Conservation (phyloP, 2,113 vertebrate genomes). For the Pipa parva region DNA sequence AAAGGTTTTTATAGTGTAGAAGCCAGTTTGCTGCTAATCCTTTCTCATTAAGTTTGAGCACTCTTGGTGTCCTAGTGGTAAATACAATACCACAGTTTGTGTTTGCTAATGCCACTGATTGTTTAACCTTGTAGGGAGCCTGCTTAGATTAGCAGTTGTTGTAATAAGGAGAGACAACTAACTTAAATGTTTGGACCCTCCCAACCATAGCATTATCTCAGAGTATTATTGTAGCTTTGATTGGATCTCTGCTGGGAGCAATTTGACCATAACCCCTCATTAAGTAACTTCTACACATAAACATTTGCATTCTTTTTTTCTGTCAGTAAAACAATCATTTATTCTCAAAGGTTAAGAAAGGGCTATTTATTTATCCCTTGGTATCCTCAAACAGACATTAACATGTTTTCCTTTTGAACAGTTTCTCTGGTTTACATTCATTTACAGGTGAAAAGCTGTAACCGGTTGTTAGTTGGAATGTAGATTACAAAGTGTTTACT, state of each 20-base stretch:
- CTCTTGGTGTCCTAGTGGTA: slow-evolving; percentile 52
- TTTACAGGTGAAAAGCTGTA: slow-evolving; percentile 42
- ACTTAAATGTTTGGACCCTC: slow-evolving; percentile 52
- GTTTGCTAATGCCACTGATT: slow-evolving; percentile 54
- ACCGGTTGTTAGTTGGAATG: slow-evolving; percentile 16
- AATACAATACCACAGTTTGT: slow-evolving; percentile 58
- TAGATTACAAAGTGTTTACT: slow-evolving; percentile 43
- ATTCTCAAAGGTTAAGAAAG: slow-evolving; percentile 59
- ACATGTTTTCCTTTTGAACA: slow-evolving; percentile 48
- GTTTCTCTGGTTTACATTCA: slow-evolving; percentile 38
- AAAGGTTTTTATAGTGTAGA: slow-evolving; percentile 51
- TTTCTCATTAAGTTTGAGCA: slow-evolving; percentile 56
- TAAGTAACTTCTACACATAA: slow-evolving; percentile 55
- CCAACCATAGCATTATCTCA: slow-evolving; percentile 49
- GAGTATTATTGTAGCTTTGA: slow-evolving; percentile 49
- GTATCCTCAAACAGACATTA: slow-evolving; percentile 52
- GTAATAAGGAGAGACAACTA: slow-evolving; percentile 58
- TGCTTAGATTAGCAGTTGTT: slow-evolving; percentile 60
- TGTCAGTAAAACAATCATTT: slow-evolving; percentile 55
- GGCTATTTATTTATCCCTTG: slow-evolving; percentile 56
- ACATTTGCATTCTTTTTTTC: slow-evolving; percentile 55
- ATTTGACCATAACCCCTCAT: slow-evolving; percentile 51
- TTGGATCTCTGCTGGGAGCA: slow-evolving; percentile 55
- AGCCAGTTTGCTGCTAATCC: slow-evolving; percentile 54
- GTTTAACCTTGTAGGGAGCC: slow-evolving; percentile 55